Base-by-base conservation (phyloP, 2,797 vertebrate genomes). In the Pterois miles region DNA sequence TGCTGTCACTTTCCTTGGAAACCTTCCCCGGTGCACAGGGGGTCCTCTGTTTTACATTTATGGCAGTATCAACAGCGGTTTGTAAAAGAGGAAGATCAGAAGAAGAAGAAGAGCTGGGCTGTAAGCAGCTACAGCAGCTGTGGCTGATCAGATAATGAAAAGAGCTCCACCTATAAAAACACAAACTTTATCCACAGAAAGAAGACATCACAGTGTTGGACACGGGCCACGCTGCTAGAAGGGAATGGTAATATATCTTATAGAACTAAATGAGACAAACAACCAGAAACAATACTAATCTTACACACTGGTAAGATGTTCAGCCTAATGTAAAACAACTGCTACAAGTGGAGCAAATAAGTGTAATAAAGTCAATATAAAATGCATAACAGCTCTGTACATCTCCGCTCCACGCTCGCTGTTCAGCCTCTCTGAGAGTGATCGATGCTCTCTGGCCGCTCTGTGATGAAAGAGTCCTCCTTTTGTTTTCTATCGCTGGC, bases 361-460 rank as follows among this genome's bases (percentile, higher is more conserved):
- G 64, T 77, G 81, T 64, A 53, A 68, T 65, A 40, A 71, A 88
- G 78, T 67, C 56, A 43, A 74, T 83, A 63, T 75, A 29, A 84
- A 83, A 83, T 81, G 78, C 66, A 80, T 71, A 68, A 70, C 29
- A 11, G 67, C 65, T 70, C 62, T 18, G 74, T 74, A 68, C 71
- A 27, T 83, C 87, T 85, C 77, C 66, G 52, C 58, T 60, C 57
- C 57, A 20, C 71, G 81, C 54, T 82, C 3, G 8, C 69, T 82
- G 78, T 67, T 89, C 83, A 86, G 79, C 88, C 89, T 84, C 76
- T 72, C 70, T 3, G 83, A 73, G 74, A 82, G 79, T 87, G 87
- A 92, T 90, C 76, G 80, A 85, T 87, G 92, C 88, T 90, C 86
- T 86, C 72, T 86, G 89, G 91, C 87, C 88, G 56, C 85, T 91